Evolutionary conservation across 2,797 vertebrate species (phyloP).

Genomic region (Sebastes goodei): DNA sequence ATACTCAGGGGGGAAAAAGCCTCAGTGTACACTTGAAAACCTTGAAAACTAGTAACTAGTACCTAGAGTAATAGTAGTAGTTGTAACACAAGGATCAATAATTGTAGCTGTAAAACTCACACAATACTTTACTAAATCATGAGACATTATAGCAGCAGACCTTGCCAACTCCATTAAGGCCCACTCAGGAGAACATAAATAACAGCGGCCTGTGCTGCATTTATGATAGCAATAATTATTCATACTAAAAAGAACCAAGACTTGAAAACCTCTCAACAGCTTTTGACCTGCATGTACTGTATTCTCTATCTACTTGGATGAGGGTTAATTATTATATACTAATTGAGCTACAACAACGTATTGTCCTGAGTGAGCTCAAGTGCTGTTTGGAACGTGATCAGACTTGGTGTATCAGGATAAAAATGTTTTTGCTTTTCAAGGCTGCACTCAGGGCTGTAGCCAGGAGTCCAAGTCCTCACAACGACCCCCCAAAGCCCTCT

Average conservation of each 20-base stretch:
- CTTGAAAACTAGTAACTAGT: neutral
- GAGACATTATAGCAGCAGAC: slow-evolving; percentile 13
- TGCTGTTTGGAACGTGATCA: neutral
- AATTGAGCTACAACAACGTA: slow-evolving; percentile 10
- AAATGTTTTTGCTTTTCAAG: neutral
- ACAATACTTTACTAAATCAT: slow-evolving; percentile 32
- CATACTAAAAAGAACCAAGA: neutral
- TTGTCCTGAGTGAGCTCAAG: neutral
- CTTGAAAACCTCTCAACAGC: slow-evolving; percentile 9
- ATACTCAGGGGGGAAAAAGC: neutral
- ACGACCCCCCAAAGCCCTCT: neutral
- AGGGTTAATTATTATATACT: slow-evolving; percentile 13
- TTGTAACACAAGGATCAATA: neutral
- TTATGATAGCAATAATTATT: slow-evolving; percentile 24
- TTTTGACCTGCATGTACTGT: slow-evolving; percentile 7
- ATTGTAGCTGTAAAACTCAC: slow-evolving; percentile 18
- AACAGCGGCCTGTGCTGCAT: neutral
- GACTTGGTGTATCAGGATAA: neutral
- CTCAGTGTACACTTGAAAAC: neutral
- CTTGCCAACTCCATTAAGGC: slow-evolving; percentile 50
- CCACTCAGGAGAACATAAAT: slow-evolving; percentile 27
- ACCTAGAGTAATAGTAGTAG: neutral
- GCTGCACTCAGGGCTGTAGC: neutral
- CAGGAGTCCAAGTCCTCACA: too few species aligned
- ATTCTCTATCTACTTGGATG: neutral